These are phyloP conservation scores for Phania funesta DNA, from an alignment of 2,888 invertebrate species.

Conservation along the genomic window DNA sequence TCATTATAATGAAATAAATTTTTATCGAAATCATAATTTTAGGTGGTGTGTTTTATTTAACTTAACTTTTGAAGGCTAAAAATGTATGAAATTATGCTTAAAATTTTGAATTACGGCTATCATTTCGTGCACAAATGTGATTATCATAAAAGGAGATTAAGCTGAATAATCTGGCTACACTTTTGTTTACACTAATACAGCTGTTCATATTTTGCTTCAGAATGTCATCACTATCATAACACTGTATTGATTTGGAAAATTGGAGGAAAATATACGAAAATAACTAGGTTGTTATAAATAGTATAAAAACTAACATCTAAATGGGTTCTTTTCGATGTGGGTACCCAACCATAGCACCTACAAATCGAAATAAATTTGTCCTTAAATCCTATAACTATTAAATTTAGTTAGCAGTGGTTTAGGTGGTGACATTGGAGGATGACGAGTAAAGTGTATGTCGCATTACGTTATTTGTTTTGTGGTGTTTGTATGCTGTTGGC, in stretches of 20 bases:
- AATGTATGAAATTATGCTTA: too few species aligned
- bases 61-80: too few species aligned
- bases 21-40: too few species aligned
- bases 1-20: too few species aligned
- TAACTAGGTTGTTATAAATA: constrained; percentile 45
- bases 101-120: too few species aligned
- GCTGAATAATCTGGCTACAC: constrained; percentile 16
- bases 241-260: constrained; percentile 59
- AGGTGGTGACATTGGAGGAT: constrained; percentile 47
- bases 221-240: constrained; percentile 7
- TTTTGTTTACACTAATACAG: constrained; percentile 36
- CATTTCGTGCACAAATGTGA: too few species aligned
- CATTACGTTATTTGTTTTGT: constrained; percentile 72
- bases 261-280: constrained; percentile 24
- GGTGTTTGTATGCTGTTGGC: constrained; percentile 75
- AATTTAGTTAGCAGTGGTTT: constrained; percentile 43
- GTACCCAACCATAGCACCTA: constrained; percentile 38
- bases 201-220: constrained; percentile 33
- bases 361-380: constrained; percentile 31
- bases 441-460: constrained; percentile 58
- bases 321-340: constrained; percentile 58
- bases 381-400: constrained; percentile 45
- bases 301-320: constrained; percentile 38
- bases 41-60: too few species aligned
- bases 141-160: neutral